Percentiles rank a stretch among this genome's conserved stretches.
phyloP scores from a whole-genome alignment of 2,888 invertebrate species.

The Amphipoea lucens region DNA sequence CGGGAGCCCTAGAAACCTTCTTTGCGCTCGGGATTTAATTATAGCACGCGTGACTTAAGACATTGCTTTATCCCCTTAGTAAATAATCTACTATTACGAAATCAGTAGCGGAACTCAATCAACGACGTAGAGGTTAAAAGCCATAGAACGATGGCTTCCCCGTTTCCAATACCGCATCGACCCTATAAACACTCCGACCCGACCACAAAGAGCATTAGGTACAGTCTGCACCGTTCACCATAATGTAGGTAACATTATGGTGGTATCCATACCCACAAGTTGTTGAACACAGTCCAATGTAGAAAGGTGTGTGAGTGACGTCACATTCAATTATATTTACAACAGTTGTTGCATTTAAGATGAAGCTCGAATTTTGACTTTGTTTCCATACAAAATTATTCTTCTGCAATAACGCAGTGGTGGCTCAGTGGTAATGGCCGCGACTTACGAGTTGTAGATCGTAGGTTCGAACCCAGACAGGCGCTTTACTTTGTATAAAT shows the following conservation, averaged over 20 bases:
- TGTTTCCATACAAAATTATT: neutral
- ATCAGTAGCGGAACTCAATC: constrained; percentile 26
- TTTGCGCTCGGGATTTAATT: too few species aligned
- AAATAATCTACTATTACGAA: neutral
- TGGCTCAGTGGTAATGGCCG: too few species aligned
- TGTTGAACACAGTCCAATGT: neutral
- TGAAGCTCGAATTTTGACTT: neutral
- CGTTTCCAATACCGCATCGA: constrained; percentile 26
- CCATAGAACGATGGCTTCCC: constrained; percentile 10
- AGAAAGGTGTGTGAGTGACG: constrained; percentile 7
- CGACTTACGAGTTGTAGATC: too few species aligned
- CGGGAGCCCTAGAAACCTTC: too few species aligned
- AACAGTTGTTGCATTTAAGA: constrained; percentile 12
- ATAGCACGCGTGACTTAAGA: too few species aligned
- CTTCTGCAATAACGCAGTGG: neutral
- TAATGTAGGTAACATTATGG: neutral
- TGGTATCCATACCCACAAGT: constrained; percentile 13
- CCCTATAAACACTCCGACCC: constrained; percentile 8
- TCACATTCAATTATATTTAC: constrained; percentile 3
- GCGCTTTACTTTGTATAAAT: too few species aligned
- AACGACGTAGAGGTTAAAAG: constrained; percentile 43
- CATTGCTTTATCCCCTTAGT: too few species aligned
- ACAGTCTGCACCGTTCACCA: neutral
- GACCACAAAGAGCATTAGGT: constrained; percentile 17
- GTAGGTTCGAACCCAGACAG: too few species aligned